These are phyloP conservation scores for Cylas formicarius DNA, from an alignment of 1,140 invertebrate genomes.

Conservation along the genomic window DNA sequence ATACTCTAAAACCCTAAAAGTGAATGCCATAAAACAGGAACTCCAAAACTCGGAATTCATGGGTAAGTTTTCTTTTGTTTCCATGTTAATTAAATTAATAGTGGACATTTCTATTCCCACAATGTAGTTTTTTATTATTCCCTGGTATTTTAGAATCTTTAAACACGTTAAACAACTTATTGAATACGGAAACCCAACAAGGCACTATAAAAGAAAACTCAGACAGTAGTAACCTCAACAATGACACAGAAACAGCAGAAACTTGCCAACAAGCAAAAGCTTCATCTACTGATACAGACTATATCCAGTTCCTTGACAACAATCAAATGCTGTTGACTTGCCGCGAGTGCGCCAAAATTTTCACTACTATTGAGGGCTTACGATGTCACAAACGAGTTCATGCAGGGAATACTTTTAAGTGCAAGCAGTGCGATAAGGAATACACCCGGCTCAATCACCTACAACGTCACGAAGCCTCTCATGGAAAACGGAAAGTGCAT, in stretches of 20 bases:
- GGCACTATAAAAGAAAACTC: slow-evolving; percentile 10
- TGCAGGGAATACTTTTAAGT: slow-evolving; percentile 34
- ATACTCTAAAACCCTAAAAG: slow-evolving; percentile 32
- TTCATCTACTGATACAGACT: slow-evolving; percentile 27
- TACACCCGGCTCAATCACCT: slow-evolving; percentile 36
- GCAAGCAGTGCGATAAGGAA: slow-evolving; percentile 36
- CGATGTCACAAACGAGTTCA: slow-evolving; percentile 36
- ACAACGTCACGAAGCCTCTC: slow-evolving; percentile 34
- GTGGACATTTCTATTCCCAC: background rate
- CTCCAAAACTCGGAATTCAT: slow-evolving; percentile 28
- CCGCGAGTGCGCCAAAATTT: slow-evolving; percentile 35
- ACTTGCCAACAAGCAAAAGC: slow-evolving; percentile 4
- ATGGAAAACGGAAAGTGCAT: slow-evolving; percentile 35
- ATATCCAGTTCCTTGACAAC: slow-evolving; percentile 35
- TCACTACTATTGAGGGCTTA: slow-evolving; percentile 36
- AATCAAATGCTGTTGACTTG: slow-evolving; percentile 36
- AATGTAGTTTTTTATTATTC: background rate
- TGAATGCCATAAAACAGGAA: slow-evolving; percentile 32
- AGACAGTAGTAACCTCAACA: slow-evolving; percentile 4
- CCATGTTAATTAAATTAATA: background rate
- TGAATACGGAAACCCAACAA: slow-evolving; percentile 4
- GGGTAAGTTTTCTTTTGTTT: slow-evolving; percentile 14
- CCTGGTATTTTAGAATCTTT: slow-evolving; percentile 19
- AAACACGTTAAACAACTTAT: slow-evolving; percentile 21
- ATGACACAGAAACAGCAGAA: slow-evolving; percentile 7